Percentiles rank a stretch among this genome's conserved stretches.
These are phyloP conservation scores for Meteorus cinctellus DNA, from an alignment of 2,888 invertebrate species.

Conservation along the genomic window DNA sequence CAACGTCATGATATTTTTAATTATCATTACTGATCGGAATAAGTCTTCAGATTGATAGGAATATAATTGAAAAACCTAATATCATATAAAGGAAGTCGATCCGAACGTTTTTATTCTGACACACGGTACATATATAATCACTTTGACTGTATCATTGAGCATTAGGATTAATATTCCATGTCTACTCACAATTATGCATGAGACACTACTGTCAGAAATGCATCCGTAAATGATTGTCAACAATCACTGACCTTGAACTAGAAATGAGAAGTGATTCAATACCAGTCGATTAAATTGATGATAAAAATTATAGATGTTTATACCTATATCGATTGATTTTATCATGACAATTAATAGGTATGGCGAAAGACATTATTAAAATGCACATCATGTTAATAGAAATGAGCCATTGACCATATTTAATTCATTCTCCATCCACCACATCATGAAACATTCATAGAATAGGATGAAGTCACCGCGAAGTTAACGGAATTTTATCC, in stretches of 20 bases:
- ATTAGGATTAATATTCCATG: too few species aligned
- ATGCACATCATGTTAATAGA: background rate
- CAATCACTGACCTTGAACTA: background rate
- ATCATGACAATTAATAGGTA: background rate
- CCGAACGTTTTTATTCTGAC: too few species aligned
- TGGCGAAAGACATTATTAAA: background rate
- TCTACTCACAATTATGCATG: too few species aligned
- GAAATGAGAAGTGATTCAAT: background rate
- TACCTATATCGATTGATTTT: background rate
- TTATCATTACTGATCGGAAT: too few species aligned
- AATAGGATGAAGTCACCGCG: constrained; percentile 26
- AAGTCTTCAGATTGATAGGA: too few species aligned
- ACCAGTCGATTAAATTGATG: background rate
- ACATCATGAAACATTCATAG: background rate
- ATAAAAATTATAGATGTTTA: background rate
- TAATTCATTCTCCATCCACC: background rate
- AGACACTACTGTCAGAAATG: too few species aligned
- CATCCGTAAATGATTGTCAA: background rate
- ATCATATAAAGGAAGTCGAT: too few species aligned
- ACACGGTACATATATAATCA: too few species aligned
- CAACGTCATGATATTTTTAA: too few species aligned
- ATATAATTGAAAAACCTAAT: too few species aligned
- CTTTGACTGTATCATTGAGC: too few species aligned
- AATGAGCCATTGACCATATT: background rate
- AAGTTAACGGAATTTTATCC: constrained; percentile 17